Conservation (phyloP, 2,797 vertebrate species). For the Parotocinclus haroldoi region DNA sequence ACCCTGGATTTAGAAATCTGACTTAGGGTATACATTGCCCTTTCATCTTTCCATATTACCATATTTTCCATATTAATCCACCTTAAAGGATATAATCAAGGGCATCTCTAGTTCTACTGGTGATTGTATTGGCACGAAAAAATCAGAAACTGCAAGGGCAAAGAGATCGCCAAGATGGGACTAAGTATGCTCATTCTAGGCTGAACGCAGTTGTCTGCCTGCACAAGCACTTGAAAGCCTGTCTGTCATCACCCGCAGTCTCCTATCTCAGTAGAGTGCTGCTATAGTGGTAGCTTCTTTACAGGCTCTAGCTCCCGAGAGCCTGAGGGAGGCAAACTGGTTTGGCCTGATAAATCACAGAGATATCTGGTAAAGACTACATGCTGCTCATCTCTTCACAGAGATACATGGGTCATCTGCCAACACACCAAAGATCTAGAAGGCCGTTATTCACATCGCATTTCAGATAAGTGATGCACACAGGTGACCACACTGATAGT, state of each 20-base stretch:
- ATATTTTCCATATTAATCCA: too few relatives aligned
- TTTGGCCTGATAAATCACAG: slow-evolving; percentile 58
- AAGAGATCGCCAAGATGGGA: not conserved
- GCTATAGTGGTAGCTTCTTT: slow-evolving; percentile 62
- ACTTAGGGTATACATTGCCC: too few relatives aligned
- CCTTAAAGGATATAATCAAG: not conserved
- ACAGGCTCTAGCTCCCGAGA: slow-evolving; percentile 46
- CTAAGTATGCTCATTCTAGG: slow-evolving; percentile 11
- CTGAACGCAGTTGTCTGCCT: slow-evolving; percentile 40
- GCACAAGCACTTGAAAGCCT: slow-evolving; percentile 44
- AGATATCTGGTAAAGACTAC: slow-evolving; percentile 41
- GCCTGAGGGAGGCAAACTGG: slow-evolving; percentile 54
- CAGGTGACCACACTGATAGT: too few relatives aligned
- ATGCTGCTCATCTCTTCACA: slow-evolving; percentile 30
- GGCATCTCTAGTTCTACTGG: not conserved
- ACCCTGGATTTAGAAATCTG: not conserved
- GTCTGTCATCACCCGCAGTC: slow-evolving; percentile 67
- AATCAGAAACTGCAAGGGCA: not conserved
- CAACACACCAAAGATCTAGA: slow-evolving; percentile 35
- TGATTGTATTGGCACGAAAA: not conserved
- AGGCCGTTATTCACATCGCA: slow-evolving; percentile 11
- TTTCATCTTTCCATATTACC: too few relatives aligned
- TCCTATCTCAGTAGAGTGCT: slow-evolving; percentile 57
- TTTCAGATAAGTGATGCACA: too few relatives aligned
- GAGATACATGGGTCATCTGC: slow-evolving; percentile 55